Base-by-base conservation (phyloP, 2,888 invertebrate species). In the Pherbina coryleti region DNA sequence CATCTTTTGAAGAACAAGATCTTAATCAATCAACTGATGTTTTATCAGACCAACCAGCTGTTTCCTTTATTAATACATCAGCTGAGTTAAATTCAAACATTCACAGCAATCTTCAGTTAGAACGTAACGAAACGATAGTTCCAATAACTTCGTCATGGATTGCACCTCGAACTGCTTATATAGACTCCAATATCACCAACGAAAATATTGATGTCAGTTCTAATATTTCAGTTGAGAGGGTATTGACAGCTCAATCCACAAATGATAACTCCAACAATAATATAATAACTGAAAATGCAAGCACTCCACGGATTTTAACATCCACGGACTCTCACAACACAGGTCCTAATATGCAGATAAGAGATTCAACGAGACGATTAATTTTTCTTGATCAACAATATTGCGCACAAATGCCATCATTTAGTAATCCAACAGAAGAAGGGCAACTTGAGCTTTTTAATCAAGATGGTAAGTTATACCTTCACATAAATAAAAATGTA, bases 371-470 rank as follows among this genome's bases (percentile, higher is more conserved):
- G 5, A 72, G 82, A 0, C 86, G 86, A 7, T 81, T 87, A 31
- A 80, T 86, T 19, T 87, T 86, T 71, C 80, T 85, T 69, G 89
- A 87, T 81, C 88, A 86, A 69, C 87, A 87, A 76, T 87, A 87
- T 79, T 87, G 88, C 62, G 84, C 84, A 28, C 83, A 85, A 72
- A 83, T 91, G 93, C 86, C 86, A 74, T 91, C 93, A 0, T 92
- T 93, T 79, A 86, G 84, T 62, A 88, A 86, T 80, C 87, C 87
- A 7, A 93, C 93, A 79, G 93, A 94, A 84, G 93, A 93, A 84
- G 91, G 91, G 75, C 87, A 87, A 78, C 92, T 93, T 79, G 93
- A 93, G 86, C 92, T 93, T 84, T 93, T 93, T 66, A 93, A 93
- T 86, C 93, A 93, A 84, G 92, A 93, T 28, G 93, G 93, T 66